These are phyloP conservation scores for Drosophila prosaltans DNA, from an alignment of 1,140 invertebrate genomes.

Conservation along the genomic window DNA sequence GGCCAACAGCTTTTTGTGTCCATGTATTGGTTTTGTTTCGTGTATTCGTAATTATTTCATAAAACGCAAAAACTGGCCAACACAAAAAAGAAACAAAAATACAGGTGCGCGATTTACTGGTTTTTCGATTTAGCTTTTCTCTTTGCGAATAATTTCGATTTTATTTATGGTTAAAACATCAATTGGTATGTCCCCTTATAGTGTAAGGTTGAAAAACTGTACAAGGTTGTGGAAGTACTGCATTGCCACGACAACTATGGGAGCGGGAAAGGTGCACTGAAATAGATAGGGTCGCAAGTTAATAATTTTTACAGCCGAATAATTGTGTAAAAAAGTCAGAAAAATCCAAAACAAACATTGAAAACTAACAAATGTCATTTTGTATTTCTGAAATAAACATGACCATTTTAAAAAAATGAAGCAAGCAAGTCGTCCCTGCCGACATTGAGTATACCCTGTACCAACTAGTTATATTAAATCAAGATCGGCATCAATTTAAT, in stretches of 20 bases:
- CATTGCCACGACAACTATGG: neutral
- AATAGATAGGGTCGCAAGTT: too few species aligned
- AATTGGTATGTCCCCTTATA: slow-evolving; percentile 23
- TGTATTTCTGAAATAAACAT: too few species aligned
- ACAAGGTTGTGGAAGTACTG: slow-evolving; percentile 6
- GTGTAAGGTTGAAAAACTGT: neutral
- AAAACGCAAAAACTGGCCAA: slow-evolving; percentile 67
- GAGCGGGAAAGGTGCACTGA: neutral
- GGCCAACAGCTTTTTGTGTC: slow-evolving; percentile 45
- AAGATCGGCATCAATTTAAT: too few species aligned
- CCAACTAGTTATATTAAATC: too few species aligned
- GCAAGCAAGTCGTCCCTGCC: too few species aligned
- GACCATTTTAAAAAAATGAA: too few species aligned
- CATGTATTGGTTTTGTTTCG: slow-evolving; percentile 40
- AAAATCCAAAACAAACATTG: too few species aligned
- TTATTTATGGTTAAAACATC: slow-evolving; percentile 66
- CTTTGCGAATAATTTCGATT: slow-evolving; percentile 69
- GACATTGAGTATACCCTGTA: too few species aligned
- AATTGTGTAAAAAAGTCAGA: too few species aligned
- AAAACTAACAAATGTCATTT: too few species aligned
- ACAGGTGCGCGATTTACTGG: slow-evolving; percentile 65
- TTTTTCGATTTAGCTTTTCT: slow-evolving; percentile 49
- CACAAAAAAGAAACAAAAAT: slow-evolving; percentile 36
- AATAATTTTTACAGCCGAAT: too few species aligned
- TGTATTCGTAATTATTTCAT: slow-evolving; percentile 75